Evolutionary conservation across 2,113 vertebrate species (phyloP).

Genomic region (Epinephelus cyanopodus): DNA sequence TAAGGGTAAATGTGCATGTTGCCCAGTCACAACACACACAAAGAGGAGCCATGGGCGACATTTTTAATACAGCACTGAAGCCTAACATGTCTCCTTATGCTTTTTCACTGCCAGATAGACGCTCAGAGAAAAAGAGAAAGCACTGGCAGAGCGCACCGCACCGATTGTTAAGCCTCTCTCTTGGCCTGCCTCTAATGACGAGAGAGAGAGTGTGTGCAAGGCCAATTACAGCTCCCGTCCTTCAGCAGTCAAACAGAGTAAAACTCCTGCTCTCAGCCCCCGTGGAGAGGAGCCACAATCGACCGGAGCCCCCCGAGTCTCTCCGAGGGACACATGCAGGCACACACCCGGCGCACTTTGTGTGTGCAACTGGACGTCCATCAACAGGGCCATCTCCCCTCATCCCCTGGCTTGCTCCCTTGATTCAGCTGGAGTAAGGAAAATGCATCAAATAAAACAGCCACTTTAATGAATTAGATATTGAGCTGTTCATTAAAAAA

Average conservation of each 20-base stretch:
- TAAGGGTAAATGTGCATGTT: slow-evolving; percentile 8
- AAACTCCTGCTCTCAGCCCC: slow-evolving; percentile 70
- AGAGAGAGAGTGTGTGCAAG: slow-evolving; percentile 60
- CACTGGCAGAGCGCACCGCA: slow-evolving; percentile 58
- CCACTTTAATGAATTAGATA: slow-evolving; percentile 89
- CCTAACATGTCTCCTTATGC: slow-evolving; percentile 66
- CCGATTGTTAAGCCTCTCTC: slow-evolving; percentile 72
- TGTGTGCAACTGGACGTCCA: slow-evolving; percentile 61
- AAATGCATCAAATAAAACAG: slow-evolving; percentile 84
- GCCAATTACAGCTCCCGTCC: slow-evolving; percentile 76
- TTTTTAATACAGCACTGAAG: slow-evolving; percentile 65
- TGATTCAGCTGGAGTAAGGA: slow-evolving; percentile 75
- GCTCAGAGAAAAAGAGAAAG: slow-evolving; percentile 52
- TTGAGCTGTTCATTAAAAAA: slow-evolving; percentile 85
- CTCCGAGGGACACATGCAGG: slow-evolving; percentile 51
- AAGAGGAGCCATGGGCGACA: slow-evolving; percentile 62
- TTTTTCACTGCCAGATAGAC: slow-evolving; percentile 59
- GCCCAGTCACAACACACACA: slow-evolving; percentile 17
- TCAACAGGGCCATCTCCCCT: slow-evolving; percentile 64
- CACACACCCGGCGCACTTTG: slow-evolving; percentile 36
- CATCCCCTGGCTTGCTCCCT: slow-evolving; percentile 58
- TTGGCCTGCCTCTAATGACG: slow-evolving; percentile 78
- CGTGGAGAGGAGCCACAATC: slow-evolving; percentile 67
- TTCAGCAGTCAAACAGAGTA: slow-evolving; percentile 74
- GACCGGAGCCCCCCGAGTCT: slow-evolving; percentile 57